A percentile compares a stretch with the other conserved stretches of the same genome.
Evolutionary conservation across 2,797 vertebrate genomes (phyloP).

Genomic region (Cephalopachus bancanus): DNA sequence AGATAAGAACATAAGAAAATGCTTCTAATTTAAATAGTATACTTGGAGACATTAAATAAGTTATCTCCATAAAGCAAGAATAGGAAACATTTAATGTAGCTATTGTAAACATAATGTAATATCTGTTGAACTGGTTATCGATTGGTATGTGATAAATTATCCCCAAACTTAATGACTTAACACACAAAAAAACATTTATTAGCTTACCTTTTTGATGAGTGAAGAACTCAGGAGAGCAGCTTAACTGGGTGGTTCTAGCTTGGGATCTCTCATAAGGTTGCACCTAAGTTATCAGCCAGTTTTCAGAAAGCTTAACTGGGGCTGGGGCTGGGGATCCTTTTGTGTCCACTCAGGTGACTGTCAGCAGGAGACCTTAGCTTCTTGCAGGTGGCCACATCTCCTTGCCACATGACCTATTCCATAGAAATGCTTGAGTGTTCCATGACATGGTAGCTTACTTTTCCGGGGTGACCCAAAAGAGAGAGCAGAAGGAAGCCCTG

Average conservation of each 20-base stretch:
- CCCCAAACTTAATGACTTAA: not conserved
- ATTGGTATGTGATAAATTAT: conserved; percentile 37
- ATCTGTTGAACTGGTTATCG: not conserved
- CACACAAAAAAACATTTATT: not conserved
- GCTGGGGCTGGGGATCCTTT: not conserved
- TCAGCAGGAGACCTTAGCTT: not conserved
- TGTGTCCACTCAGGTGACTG: not conserved
- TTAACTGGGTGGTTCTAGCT: not conserved
- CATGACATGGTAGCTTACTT: not conserved
- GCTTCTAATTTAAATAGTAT: not conserved
- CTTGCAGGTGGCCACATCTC: not conserved
- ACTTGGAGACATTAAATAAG: conserved; percentile 22
- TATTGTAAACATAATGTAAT: not conserved
- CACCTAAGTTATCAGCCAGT: not conserved
- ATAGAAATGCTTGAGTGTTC: not conserved
- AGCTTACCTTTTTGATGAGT: not conserved
- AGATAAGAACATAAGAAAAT: not conserved
- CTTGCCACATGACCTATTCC: not conserved
- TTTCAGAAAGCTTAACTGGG: not conserved
- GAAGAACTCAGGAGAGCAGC: not conserved
- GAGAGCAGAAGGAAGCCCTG: not conserved
- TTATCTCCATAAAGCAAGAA: conserved; percentile 7
- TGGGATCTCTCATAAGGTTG: not conserved
- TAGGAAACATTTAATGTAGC: not conserved
- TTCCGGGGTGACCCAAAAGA: not conserved